Base-by-base conservation (phyloP, 2,797 vertebrate genomes). In the Acanthurus leucopareius region DNA sequence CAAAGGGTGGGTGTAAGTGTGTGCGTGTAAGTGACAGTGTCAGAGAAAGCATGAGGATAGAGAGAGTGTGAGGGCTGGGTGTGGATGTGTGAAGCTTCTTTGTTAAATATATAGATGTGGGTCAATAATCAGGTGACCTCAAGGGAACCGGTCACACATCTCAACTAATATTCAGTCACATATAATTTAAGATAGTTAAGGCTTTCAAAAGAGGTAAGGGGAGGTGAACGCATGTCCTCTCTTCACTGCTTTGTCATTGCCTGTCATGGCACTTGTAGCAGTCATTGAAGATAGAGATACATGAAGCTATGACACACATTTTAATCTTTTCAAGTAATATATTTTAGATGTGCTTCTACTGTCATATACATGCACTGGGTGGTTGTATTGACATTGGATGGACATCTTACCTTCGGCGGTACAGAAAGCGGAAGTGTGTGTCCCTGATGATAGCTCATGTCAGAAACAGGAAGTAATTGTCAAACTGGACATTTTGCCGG, bases 391-490 rank as follows among this genome's bases (percentile, higher is more conserved):
- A 60, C 71, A 35, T 0, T 86, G 77, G 79, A 69, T 80, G 70
- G 85, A 86, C 82, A 20, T 78, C 11, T 88, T 7, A 61, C 56
- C 63, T 52, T 60, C 75, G 84, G 87, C 19, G 49, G 51, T 28
- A 82, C 88, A 84, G 75, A 94, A 94, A 95, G 88, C 85, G 88
- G 95, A 96, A 95, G 91, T 86, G 54, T 88, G 82, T 54, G 2
- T 78, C 86, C 79, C 67, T 87, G 71, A 73, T 82, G 90, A 93
- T 91, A 83, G 85, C 79, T 87, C 15, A 72, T 79, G 76, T 77
- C 1, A 82, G 76, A 89, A 92, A 84, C 74, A 90, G 92, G 91
- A 93, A 94, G 86, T 80, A 32, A 44, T 78, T 64, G 59, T 91
- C 63, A 90, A 66, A 83, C 57, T 82, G 73, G 77, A 72, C 54